phyloP scores from a whole-genome alignment of 2,888 invertebrate genomes.

The Sympetrum striolatum region DNA sequence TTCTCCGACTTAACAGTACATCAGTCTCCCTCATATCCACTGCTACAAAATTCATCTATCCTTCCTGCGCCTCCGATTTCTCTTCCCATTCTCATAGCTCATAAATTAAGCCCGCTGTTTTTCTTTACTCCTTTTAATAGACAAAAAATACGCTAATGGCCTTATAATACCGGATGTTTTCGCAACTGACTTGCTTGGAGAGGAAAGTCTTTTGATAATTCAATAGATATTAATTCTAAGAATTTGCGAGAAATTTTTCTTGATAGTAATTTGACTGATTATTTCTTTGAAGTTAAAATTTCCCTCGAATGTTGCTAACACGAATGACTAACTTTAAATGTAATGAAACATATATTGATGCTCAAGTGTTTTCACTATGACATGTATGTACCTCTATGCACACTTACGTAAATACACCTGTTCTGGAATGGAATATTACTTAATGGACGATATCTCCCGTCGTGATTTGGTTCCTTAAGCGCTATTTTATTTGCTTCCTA shows the following conservation, averaged over 20 bases:
- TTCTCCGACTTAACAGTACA: background rate
- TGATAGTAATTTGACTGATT: background rate
- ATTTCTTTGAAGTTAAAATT: background rate
- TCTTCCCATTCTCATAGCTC: slow-evolving; percentile 5
- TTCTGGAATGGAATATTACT: too few species aligned
- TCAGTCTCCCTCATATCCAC: background rate
- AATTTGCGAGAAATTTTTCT: background rate
- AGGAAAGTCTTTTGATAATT: background rate
- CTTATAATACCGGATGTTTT: background rate
- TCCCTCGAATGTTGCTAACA: too few species aligned
- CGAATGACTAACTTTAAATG: too few species aligned
- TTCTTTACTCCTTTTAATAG: background rate
- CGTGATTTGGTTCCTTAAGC: too few species aligned
- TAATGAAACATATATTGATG: too few species aligned
- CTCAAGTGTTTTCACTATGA: too few species aligned
- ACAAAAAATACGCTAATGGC: background rate
- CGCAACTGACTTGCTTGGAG: background rate
- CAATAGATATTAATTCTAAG: background rate
- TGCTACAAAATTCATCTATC: background rate
- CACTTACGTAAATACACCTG: too few species aligned
- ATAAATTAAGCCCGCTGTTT: slow-evolving; percentile 9
- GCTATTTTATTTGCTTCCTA: too few species aligned
- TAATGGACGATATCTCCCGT: too few species aligned
- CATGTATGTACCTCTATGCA: too few species aligned
- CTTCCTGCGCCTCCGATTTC: slow-evolving; percentile 5